These are phyloP conservation scores for Eurosta solidaginis DNA, from an alignment of 1,140 invertebrate genomes.

Conservation along the genomic window DNA sequence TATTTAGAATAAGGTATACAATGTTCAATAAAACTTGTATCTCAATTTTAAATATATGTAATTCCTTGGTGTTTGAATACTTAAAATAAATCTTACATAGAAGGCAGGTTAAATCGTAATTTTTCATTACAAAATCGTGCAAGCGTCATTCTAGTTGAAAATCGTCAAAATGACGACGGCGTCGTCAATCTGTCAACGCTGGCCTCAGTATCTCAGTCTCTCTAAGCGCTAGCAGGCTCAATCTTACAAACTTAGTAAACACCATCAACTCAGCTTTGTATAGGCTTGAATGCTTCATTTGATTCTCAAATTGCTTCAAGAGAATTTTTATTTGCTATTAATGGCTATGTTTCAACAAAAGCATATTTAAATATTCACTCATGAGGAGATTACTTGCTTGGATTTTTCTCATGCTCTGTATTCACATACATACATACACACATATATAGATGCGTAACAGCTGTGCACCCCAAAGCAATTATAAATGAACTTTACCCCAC, in stretches of 20 bases:
- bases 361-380: background rate
- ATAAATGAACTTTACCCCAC: slow-evolving; percentile 11
- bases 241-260: background rate
- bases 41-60: too few species aligned
- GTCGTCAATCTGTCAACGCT: too few species aligned
- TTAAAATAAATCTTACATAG: too few species aligned
- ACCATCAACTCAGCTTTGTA: background rate
- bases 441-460: too few species aligned
- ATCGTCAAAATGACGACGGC: too few species aligned
- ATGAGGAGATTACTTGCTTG: background rate
- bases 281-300: background rate
- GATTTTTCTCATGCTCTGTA: too few species aligned
- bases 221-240: background rate
- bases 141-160: too few species aligned
- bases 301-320: background rate
- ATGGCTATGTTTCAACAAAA: background rate
- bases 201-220: background rate
- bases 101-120: too few species aligned
- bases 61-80: too few species aligned
- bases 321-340: background rate
- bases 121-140: too few species aligned
- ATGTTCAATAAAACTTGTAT: too few species aligned
- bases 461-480: slow-evolving; percentile 6
- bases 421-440: background rate
- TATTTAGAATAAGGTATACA: too few species aligned